Conservation (phyloP, 2,113 vertebrate genomes). For the Pandion haliaetus region DNA sequence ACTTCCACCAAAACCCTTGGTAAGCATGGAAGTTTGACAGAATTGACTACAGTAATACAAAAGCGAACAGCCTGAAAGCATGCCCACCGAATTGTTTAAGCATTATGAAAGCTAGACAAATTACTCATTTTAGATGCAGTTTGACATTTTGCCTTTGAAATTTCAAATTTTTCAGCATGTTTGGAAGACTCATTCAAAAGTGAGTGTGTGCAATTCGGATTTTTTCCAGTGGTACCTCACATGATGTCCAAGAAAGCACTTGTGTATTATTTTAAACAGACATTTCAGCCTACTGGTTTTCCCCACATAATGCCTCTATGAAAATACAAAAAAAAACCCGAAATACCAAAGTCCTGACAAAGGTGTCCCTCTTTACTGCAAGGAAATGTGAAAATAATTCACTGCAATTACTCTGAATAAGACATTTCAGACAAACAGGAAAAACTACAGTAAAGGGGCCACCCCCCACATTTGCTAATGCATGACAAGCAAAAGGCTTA, state of each 20-base stretch:
- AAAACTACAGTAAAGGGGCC: background rate
- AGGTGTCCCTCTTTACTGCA: background rate
- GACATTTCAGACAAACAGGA: background rate
- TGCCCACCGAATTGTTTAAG: background rate
- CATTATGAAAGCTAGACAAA: background rate
- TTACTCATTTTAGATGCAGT: background rate
- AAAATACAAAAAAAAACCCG: background rate
- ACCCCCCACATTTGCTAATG: background rate
- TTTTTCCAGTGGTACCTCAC: background rate
- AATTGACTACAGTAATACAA: background rate
- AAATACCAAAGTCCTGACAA: background rate
- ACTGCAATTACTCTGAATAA: background rate
- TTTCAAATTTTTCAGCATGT: background rate
- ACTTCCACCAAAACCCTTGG: rapidly evolving
- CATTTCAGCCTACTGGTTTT: background rate
- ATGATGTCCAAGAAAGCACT: background rate
- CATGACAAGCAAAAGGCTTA: background rate
- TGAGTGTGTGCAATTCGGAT: background rate
- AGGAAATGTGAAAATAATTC: background rate
- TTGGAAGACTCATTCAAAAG: background rate
- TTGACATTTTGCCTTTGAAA: background rate
- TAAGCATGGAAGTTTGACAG: background rate
- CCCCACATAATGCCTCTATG: background rate
- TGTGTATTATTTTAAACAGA: background rate
- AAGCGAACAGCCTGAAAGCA: background rate